Evolutionary conservation across 2,888 invertebrate species (phyloP), one percentile per base, ranked within the genome.

Genomic region (Omphaloscelis lunosa): DNA sequence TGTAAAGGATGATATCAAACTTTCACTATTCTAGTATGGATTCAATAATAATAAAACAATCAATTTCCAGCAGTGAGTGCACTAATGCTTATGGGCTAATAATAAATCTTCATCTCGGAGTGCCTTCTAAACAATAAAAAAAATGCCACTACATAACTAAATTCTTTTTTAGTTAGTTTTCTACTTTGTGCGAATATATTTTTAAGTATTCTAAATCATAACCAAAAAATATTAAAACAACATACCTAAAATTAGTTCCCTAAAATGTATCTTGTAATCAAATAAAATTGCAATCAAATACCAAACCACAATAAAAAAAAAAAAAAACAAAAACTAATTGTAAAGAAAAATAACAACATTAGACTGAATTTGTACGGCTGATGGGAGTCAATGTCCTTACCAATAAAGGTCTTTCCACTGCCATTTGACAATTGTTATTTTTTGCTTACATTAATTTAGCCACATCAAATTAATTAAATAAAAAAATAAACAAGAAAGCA

Each of bases 301-400:
- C 12, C 34, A 53, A 45, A 27, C 17, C 15, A 39, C 23, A 39
- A 69, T 12, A 53, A 27, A 29, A 7, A 34, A 61, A 69, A 34
- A 61, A 69, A 34, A 34, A 34, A 34, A 34, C 4, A 27, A 79
- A 58, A 79, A 51, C n/a, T 53, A n/a, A 68, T 53, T 45, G 27
- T 20, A 51, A 65, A 41, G 4, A 67, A 48, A 68, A 67, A 45
- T 17, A 23, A n/a, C 23, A 78, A 70, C 34, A 20, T 51, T 34
- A 58, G 2, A 17, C 34, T 51, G 41, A 78, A 39, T 59, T 39
- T 23, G 23, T 34, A 15, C 61, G 15, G 3, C 29, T 56, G 53
- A 67, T 48, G 27, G 34, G 48, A 66, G 48, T 75, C 56, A 63
- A 45, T 59, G 45, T 59, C 51, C 82, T 82, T 84, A 84, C 82